phyloP scores from a whole-genome alignment of 2,113 vertebrate species.

The Ceuthmochares aereus region DNA sequence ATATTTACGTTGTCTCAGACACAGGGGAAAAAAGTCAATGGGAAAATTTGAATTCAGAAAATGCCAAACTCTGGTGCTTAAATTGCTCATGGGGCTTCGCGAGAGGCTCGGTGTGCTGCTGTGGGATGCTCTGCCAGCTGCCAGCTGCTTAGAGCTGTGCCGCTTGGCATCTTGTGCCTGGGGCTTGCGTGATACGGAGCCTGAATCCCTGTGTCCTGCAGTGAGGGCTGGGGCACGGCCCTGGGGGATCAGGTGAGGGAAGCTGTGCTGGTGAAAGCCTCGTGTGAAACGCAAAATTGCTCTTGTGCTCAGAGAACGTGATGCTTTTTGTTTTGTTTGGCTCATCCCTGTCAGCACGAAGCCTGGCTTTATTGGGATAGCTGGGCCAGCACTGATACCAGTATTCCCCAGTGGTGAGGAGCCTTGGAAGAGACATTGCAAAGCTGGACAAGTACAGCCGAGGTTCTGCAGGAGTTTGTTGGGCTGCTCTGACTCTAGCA shows the following conservation, averaged over 20 bases:
- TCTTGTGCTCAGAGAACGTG: background rate
- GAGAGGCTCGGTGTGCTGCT: background rate
- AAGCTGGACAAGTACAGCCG: background rate
- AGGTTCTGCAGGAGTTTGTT: background rate
- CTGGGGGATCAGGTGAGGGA: background rate
- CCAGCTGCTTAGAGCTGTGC: fast-evolving
- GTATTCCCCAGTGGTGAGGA: background rate
- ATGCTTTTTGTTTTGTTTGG: conserved; percentile 52
- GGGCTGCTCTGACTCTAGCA: background rate
- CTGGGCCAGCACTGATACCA: background rate
- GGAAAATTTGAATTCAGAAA: conserved; percentile 41
- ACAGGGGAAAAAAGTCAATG: background rate
- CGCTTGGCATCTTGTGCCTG: fast-evolving
- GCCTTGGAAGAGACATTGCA: background rate
- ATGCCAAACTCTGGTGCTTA: background rate
- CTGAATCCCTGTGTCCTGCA: fast-evolving
- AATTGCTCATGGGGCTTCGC: background rate
- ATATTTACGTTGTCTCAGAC: conserved; percentile 49
- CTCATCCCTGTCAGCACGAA: background rate
- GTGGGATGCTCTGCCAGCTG: background rate
- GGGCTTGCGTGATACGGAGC: fast-evolving
- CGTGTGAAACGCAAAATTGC: background rate
- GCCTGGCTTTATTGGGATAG: background rate
- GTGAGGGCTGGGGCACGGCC: fast-evolving
- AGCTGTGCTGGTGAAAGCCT: background rate